These are phyloP conservation scores for Therioaphis trifolii DNA, from an alignment of 2,888 invertebrate species.

Conservation along the genomic window DNA sequence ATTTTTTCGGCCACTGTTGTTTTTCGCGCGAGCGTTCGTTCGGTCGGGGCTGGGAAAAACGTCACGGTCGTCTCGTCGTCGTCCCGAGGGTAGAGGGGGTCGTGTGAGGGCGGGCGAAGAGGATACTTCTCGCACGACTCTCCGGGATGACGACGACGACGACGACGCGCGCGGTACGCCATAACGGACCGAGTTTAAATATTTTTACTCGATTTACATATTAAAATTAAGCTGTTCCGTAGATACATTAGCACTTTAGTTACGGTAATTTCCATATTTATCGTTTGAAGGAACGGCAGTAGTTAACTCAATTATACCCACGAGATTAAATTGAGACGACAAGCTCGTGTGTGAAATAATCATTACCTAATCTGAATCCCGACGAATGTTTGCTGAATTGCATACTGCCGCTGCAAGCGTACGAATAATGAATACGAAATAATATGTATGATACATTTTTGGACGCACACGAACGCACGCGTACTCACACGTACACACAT, in stretches of 20 bases:
- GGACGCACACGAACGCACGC: neutral
- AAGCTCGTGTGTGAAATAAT: constrained; percentile 60
- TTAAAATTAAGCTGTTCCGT: constrained; percentile 21
- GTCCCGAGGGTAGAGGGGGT: no score
- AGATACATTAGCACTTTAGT: constrained; percentile 46
- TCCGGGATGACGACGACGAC: neutral
- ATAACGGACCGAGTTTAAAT: neutral
- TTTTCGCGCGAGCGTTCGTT: no score
- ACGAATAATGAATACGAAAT: constrained; percentile 54
- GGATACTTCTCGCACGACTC: no score
- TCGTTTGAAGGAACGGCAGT: constrained; percentile 25
- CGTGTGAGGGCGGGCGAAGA: no score
- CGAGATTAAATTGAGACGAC: constrained; percentile 54
- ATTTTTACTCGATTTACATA: constrained; percentile 46
- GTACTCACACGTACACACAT: neutral
- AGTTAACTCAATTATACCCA: constrained; percentile 53
- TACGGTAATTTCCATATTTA: constrained; percentile 46
- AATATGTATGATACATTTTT: constrained; percentile 9
- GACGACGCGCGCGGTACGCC: no score
- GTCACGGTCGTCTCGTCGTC: no score
- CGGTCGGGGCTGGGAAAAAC: neutral
- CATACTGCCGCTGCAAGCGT: neutral
- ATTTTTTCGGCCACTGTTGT: no score
- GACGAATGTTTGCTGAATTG: constrained; percentile 51
- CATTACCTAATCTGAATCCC: constrained; percentile 45